A percentile compares a stretch with the other conserved stretches of the same genome.
phyloP scores from a whole-genome alignment of 2,113 vertebrate genomes.

The Forbesichthys agassizii region DNA sequence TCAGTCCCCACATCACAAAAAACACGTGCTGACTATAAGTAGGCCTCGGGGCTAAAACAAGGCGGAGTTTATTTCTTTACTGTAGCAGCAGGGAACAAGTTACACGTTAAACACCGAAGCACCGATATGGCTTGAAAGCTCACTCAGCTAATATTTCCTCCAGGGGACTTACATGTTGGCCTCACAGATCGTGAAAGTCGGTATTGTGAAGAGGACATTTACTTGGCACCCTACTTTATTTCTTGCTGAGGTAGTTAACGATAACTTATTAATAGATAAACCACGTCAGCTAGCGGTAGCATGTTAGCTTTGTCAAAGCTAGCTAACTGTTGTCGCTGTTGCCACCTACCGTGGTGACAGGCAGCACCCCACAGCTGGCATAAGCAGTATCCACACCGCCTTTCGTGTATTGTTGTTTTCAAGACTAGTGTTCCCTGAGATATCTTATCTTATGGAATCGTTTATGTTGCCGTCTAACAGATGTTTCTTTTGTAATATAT shows the following conservation, averaged over 20 bases:
- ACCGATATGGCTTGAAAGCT: slow-evolving; percentile 24
- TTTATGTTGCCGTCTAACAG: too few species aligned
- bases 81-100: slow-evolving; percentile 22
- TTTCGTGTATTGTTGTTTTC: not conserved
- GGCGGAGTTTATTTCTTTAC: slow-evolving; percentile 28
- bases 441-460: not conserved
- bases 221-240: not conserved
- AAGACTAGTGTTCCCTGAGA: not conserved
- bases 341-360: slow-evolving; percentile 4
- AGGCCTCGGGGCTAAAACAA: not conserved
- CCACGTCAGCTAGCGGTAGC: slow-evolving; percentile 30
- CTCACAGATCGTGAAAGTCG: not conserved
- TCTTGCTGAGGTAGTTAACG: not conserved
- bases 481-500: too few species aligned
- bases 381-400: not conserved
- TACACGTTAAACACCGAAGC: slow-evolving; percentile 2
- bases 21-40: too few species aligned
- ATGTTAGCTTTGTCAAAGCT: slow-evolving; percentile 40
- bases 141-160: not conserved
- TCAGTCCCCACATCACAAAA: too few species aligned
- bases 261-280: slow-evolving; percentile 19
- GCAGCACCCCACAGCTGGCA: not conserved
- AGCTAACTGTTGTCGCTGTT: slow-evolving; percentile 19
- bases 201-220: slow-evolving; percentile 26
- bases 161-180: not conserved